Evolutionary conservation across 1,140 invertebrate species (phyloP), one percentile per base, ranked within the genome.

Genomic region (Bacillus rossius): DNA sequence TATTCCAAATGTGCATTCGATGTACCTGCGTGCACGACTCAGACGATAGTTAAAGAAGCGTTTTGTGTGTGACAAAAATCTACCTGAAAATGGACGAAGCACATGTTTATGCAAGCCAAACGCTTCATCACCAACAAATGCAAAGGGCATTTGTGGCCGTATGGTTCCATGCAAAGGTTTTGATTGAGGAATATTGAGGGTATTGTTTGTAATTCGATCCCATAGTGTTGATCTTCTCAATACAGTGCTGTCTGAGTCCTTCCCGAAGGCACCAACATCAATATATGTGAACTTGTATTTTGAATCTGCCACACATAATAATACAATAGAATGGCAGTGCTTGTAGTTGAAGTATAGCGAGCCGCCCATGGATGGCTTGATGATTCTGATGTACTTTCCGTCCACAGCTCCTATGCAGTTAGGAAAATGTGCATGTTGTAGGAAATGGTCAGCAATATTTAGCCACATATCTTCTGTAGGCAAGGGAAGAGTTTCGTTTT

Each of bases 1-100:
- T 26, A 78, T 71, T n/a, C 72, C 75, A 66, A 76, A 76, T 3
- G 70, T 56, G 64, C 73, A 73, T 67, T 76, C 74, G 7, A 76
- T 66, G 40, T 64, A 62, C 47, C 70, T 47, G 64, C 72, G 62
- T n/a, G 73, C 76, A 60, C 73, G 62, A 59, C 64, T 70, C 16
- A 75, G 61, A 59, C 74, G 66, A 62, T 73, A 73, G 62, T 72
- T 72, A 55, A 70, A 74, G 49, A 73, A 64, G 53, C 65, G 42
- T 62, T 74, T 45, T 61, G 62, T 54, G 62, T 41, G 43, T 3
- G 61, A 53, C 59, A 69, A 49, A 49, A 55, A 40, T 49, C 55
- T 71, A 59, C 69, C 67, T 19, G 69, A 61, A 64, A 71, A 77
- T 37, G 75, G 75, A 42, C 69, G 61, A 55, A 74, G 53, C 17